Evolutionary conservation across 2,113 vertebrate genomes (phyloP).

Genomic region (Epinephelus moara): DNA sequence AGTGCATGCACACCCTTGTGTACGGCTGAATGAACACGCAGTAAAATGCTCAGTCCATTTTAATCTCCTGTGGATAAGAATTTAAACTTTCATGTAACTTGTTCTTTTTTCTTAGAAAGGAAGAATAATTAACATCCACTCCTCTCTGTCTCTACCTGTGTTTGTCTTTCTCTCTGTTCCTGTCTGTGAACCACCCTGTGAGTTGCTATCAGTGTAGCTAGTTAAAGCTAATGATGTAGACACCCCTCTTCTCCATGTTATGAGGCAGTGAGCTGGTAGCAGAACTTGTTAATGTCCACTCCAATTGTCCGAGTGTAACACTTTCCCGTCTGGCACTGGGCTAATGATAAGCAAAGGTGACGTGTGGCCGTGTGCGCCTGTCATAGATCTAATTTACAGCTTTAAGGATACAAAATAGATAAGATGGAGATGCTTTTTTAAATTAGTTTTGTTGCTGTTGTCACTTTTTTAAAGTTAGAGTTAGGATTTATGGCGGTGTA

Average conservation of each 20-base stretch:
- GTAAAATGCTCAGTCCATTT: not conserved
- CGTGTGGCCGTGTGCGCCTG: not conserved
- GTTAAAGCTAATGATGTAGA: conserved; percentile 81
- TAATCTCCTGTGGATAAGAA: conserved; percentile 27
- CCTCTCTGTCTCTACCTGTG: not conserved
- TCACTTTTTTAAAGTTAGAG: not conserved
- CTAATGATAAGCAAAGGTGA: conserved; percentile 26
- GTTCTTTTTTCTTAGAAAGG: too few species aligned
- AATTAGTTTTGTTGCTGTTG: not conserved
- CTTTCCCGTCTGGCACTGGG: conserved; percentile 28
- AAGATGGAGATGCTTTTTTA: not conserved
- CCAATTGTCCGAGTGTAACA: conserved; percentile 53
- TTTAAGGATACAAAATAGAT: not conserved
- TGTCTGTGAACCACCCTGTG: conserved; percentile 58
- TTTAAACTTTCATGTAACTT: conserved; percentile 34
- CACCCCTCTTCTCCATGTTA: conserved; percentile 70
- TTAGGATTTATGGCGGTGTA: not conserved
- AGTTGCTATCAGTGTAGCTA: conserved; percentile 64
- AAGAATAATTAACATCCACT: not conserved
- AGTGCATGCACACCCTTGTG: not conserved
- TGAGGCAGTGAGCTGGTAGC: conserved; percentile 67
- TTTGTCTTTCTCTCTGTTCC: not conserved
- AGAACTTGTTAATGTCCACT: conserved; percentile 78
- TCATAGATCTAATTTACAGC: not conserved
- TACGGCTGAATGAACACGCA: not conserved